Conservation (phyloP, 2,888 invertebrate species). For the Hybos culiciformis region DNA sequence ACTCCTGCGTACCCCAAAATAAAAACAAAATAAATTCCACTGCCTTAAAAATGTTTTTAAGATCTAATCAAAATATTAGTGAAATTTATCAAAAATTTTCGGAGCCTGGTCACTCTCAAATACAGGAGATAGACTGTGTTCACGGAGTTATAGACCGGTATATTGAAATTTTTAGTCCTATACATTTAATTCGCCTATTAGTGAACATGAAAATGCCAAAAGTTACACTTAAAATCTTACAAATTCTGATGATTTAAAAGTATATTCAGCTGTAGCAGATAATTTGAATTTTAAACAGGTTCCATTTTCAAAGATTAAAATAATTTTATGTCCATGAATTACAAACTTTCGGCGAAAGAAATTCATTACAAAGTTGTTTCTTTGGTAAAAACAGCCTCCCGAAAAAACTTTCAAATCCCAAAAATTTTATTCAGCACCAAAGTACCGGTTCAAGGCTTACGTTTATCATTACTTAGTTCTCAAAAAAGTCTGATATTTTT, state of each 20-base stretch:
- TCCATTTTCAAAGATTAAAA: not conserved
- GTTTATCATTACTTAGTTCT: too few species aligned
- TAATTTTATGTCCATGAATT: too few species aligned
- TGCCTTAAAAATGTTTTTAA: not conserved
- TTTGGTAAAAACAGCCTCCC: not conserved
- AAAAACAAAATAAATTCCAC: not conserved
- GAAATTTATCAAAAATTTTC: not conserved
- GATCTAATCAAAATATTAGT: not conserved
- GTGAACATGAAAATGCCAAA: not conserved
- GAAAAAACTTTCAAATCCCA: not conserved
- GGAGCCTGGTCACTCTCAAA: not conserved
- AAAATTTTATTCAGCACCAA: not conserved
- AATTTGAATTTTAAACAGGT: not conserved
- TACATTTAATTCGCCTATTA: not conserved
- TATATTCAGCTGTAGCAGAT: not conserved
- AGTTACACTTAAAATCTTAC: not conserved
- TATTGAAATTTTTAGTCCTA: not conserved
- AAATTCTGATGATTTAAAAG: not conserved
- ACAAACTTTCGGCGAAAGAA: not conserved
- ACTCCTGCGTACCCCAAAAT: not conserved
- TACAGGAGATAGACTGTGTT: constrained; percentile 1
- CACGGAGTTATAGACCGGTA: not conserved
- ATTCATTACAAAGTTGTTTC: not conserved
- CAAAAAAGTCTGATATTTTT: too few species aligned
- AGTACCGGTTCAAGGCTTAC: not conserved